Evolutionary conservation across 2,888 invertebrate genomes (phyloP).

Genomic region (Agriotes lineatus): DNA sequence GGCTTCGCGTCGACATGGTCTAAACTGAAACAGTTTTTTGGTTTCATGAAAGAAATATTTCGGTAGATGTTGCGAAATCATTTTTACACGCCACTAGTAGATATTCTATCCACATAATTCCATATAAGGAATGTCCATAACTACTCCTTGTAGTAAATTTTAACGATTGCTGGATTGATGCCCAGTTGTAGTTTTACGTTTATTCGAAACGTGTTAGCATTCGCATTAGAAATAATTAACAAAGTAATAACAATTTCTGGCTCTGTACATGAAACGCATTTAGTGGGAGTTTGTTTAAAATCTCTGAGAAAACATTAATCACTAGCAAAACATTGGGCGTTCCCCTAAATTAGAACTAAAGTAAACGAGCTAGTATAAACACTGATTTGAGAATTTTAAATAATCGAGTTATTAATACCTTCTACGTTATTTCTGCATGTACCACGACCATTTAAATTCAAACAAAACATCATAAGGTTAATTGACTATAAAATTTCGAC

Average conservation of each 20-base stretch:
- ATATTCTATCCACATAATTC: too few relatives aligned
- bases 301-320: neutral
- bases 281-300: neutral
- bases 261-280: neutral
- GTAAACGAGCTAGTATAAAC: conserved; percentile 26
- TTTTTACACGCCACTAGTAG: too few relatives aligned
- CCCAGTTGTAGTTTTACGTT: conserved; percentile 4
- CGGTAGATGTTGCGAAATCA: too few relatives aligned
- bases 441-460: neutral
- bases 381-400: conserved; percentile 10
- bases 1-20: conserved; percentile 1
- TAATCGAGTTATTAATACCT: conserved; percentile 16
- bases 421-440: neutral
- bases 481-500: too few relatives aligned
- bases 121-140: too few relatives aligned
- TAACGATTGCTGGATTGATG: neutral
- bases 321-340: neutral
- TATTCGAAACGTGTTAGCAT: conserved; percentile 4
- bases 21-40: neutral
- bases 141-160: neutral
- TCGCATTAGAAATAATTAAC: conserved; percentile 11
- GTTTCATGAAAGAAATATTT: neutral
- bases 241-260: neutral
- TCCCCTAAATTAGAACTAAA: conserved; percentile 28
- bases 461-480: too few relatives aligned